Evolutionary conservation across 2,888 invertebrate genomes (phyloP).

Genomic region (Steromphala cineraria): DNA sequence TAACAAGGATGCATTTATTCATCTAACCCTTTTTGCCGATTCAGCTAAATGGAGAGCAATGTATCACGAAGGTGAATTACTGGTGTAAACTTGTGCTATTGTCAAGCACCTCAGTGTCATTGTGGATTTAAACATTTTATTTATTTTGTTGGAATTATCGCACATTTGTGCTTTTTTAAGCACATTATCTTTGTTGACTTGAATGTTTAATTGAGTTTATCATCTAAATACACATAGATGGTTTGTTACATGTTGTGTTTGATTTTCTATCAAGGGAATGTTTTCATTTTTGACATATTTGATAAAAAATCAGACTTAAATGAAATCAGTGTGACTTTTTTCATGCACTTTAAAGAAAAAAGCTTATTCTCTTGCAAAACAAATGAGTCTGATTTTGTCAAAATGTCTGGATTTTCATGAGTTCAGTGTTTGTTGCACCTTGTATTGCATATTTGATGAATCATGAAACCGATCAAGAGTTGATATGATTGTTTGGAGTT

Average conservation of each 20-base stretch:
- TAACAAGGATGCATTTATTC: too few relatives aligned
- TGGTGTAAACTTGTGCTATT: background rate
- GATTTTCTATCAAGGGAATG: too few relatives aligned
- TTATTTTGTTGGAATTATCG: background rate
- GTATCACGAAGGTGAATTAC: conserved; percentile 57
- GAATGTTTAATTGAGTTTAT: background rate
- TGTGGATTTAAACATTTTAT: background rate
- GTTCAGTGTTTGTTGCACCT: too few relatives aligned
- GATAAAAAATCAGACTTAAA: too few relatives aligned
- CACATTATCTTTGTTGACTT: too few relatives aligned
- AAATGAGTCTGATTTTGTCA: too few relatives aligned
- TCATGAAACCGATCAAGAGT: background rate
- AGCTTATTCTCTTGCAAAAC: too few relatives aligned
- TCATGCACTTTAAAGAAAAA: too few relatives aligned
- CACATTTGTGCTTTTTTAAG: too few relatives aligned
- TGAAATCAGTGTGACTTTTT: background rate
- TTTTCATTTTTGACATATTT: too few relatives aligned
- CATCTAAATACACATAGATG: background rate
- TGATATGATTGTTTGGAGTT: background rate
- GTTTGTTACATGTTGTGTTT: background rate
- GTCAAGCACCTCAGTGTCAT: background rate
- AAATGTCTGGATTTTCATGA: too few relatives aligned
- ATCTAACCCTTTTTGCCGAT: background rate
- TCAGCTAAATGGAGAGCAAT: conserved; percentile 58
- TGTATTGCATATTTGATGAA: background rate